Evolutionary conservation across 2,888 invertebrate genomes (phyloP), one percentile per base, ranked within the genome.

Genomic region (Andricus curvator): DNA sequence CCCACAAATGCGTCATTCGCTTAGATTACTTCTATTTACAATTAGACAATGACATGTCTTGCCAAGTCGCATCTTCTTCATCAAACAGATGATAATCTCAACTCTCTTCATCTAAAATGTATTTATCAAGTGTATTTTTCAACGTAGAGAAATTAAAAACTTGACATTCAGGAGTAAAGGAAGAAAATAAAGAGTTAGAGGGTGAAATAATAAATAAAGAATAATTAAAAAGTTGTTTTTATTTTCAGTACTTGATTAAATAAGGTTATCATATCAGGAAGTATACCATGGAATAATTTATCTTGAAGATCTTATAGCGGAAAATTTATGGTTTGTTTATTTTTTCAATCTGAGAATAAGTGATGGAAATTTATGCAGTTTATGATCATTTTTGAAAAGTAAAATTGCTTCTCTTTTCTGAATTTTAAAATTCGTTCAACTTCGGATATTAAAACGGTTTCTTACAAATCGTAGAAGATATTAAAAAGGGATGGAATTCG

Each of bases 11-110:
- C 29, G 70, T 51, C 70, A 70, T 70, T 70, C 17, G 13, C 15
- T 44, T 25, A 51, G 70, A 70, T 70, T 70, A 20, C 62, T 15
- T 25, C 62, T 25, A 62, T 62, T 62, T 62, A 56, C 20, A 56
- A 56, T 56, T n/a, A 56, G 62, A 22, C 22, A 62, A 25, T 22
- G 62, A 25, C 22, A 25, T 15, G 62, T n/a, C 3, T 56, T 56
- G n/a, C 56, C 3, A 56, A n/a, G n/a, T n/a, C 56, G 3, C n/a
- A 56, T 56, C 56, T 56, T 56, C 8, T 9, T 56, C 20, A 56
- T 56, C n/a, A 56, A 56, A n/a, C 15, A 37, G 37, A 37, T 37
- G 37, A 37, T 37, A 8, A 37, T 37, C 37, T 37, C 13, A 13
- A 13, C 4, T 41, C 41, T 41, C 41, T 41, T 13, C 13, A 41